Percentiles rank a stretch among this genome's conserved stretches.
phyloP scores from a whole-genome alignment of 2,797 vertebrate species.

The Masticophis lateralis region DNA sequence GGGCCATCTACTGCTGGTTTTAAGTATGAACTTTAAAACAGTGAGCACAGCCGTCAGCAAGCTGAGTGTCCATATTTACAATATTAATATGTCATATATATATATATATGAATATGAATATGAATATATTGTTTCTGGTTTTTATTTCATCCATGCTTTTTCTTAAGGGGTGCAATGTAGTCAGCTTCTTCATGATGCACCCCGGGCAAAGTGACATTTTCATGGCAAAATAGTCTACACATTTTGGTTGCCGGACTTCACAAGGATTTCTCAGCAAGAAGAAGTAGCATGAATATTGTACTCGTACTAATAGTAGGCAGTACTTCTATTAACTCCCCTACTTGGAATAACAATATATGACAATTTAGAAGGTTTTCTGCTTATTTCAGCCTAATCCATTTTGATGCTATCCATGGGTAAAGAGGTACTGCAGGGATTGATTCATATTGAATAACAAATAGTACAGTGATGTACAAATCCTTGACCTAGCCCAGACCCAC shows the following conservation, averaged over 20 bases:
- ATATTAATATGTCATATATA: background rate
- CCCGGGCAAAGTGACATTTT: background rate
- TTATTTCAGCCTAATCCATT: background rate
- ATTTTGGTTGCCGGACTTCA: background rate
- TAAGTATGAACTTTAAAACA: constrained; percentile 63
- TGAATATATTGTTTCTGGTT: background rate
- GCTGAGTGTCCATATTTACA: background rate
- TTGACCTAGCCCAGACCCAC: background rate
- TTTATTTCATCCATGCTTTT: background rate
- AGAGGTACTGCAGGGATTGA: background rate
- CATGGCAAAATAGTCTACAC: background rate
- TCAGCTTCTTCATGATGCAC: background rate
- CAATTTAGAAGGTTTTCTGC: background rate
- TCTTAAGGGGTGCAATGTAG: background rate
- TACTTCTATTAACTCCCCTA: background rate
- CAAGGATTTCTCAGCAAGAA: background rate
- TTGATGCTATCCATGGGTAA: background rate
- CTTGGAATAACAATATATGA: background rate
- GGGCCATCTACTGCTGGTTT: constrained; percentile 77
- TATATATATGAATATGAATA: background rate
- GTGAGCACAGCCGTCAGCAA: background rate
- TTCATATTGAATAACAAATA: background rate
- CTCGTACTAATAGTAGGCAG: background rate
- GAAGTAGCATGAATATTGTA: background rate
- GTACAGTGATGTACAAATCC: background rate